These are phyloP conservation scores for Drosophila mettleri DNA, from an alignment of 2,888 invertebrate species.

Conservation along the genomic window DNA sequence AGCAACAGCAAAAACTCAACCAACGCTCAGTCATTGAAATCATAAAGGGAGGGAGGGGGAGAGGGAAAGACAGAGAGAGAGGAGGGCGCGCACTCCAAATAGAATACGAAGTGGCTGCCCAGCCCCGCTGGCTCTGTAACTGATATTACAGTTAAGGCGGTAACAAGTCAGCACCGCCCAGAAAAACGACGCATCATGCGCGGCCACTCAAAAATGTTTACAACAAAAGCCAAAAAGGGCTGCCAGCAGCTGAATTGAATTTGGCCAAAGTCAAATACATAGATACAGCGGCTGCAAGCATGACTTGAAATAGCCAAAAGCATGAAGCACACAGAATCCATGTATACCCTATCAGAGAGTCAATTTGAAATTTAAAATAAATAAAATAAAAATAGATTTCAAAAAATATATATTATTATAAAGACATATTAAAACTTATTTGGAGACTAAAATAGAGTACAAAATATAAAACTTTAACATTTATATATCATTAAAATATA, in stretches of 20 bases:
- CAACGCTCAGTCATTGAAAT: conserved; percentile 41
- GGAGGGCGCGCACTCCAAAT: conserved; percentile 26
- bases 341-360: conserved; percentile 14
- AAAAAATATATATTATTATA: too few species aligned
- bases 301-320: conserved; percentile 39
- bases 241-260: conserved; percentile 29
- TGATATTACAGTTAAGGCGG: conserved; percentile 79
- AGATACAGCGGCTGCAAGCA: conserved; percentile 32
- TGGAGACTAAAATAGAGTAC: too few species aligned
- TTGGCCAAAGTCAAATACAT: conserved; percentile 38
- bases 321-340: conserved; percentile 10
- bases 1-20: conserved; percentile 13
- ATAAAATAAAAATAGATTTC: too few species aligned
- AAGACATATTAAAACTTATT: too few species aligned
- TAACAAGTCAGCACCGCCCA: conserved; percentile 62
- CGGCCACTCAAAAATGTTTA: conserved; percentile 53
- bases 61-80: conserved; percentile 3
- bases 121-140: conserved; percentile 58
- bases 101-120: conserved; percentile 39
- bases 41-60: conserved; percentile 13
- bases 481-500: too few species aligned
- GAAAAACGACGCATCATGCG: conserved; percentile 48
- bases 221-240: conserved; percentile 39
- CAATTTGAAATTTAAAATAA: too few species aligned
- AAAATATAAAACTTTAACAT: too few species aligned